Base-by-base conservation (phyloP, 2,113 vertebrate genomes). In the Sterna hirundo region DNA sequence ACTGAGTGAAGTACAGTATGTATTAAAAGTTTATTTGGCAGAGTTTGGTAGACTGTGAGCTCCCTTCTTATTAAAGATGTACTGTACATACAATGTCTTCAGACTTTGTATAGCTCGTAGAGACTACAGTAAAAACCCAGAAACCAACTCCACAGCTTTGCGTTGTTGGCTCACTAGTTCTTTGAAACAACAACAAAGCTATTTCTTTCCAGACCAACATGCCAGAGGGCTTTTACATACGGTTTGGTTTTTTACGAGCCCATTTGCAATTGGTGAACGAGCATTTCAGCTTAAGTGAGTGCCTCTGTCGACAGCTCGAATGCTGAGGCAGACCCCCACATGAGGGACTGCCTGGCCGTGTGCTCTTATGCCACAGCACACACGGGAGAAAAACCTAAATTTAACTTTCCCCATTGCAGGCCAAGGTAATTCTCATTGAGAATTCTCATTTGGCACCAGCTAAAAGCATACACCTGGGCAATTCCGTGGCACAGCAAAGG, bases 91-190 rank as follows among this genome's bases (percentile, higher is more conserved):
- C 93, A 97, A 86, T 95, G 97, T 97, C 96, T 96, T 96, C 95
- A 98, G 98, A 97, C 98, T 98, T 98, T 98, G 97, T 98, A 94
- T 98, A 97, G 96, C 96, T 97, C 77, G 10, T 96, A 97, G 96
- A 97, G 95, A 97, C 96, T 95, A 49, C 96, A 98, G 97, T 97
- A 97, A 98, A 97, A 95, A 64, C 91, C 86, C 96, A 94, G 93
- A 86, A 82, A 95, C 91, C 92, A 97, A 97, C 92, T 96, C 97
- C 96, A 97, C 83, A 97, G 97, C 98, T 97, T 98, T 98, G 94
- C n/a, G 8, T 96, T 93, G 91, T 97, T 98, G 97, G 96, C 91
- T 94, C 77, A 60, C 88, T 94, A 93, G 88, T 96, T 95, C 88
- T 69, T 68, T 85, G 93, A 78, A 89, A 92, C 94, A 96, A 90